Base-by-base conservation (phyloP, 2,113 vertebrate species). In the Urocolius indicus region DNA sequence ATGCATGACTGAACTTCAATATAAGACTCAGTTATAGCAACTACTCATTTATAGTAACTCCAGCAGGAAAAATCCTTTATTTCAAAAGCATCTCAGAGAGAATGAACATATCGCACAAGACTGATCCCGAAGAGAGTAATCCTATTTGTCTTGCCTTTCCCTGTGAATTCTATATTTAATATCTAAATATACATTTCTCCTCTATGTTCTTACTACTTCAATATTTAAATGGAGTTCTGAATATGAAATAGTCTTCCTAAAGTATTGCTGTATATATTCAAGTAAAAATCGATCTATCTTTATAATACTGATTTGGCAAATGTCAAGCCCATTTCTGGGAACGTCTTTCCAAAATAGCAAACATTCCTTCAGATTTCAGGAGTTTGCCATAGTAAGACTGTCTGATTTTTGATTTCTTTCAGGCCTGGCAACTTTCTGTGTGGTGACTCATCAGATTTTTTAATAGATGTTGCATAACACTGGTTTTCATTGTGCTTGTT, bases 381-480 rank as follows among this genome's bases (percentile, higher is more conserved):
- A 78, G 51, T 80, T 65, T 93, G 79, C 51, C 73, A 3, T 16
- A 76, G 46, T 29, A n/a, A 92, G 41, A 30, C 19, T 88, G 66
- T 19, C 16, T 90, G 67, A 22, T 6, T 93, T 96, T 96, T n/a
- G 81, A 27, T 84, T 94, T 72, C 86, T 62, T 83, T 96, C 62
- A 94, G 65, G 57, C 32, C 61, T 92, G 81, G 78, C 61, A 86
- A 78, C 43, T 84, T 81, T 76, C 63, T 87, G 71, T 72, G 24
- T 73, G n/a, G 78, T 97, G 91, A 95, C 69, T 96, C 91, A 96
- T 90, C 87, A 91, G 92, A 84, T 93, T 96, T 96, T 95, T 95
- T 95, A 96, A 94, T 94, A 94, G 88, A 58, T 75, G 26, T 95
- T 93, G 88, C 85, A 84, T 96, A 95, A 96, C 88, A 45, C 69